Base-by-base conservation (phyloP, 2,113 vertebrate species). In the Calidris pugnax region DNA sequence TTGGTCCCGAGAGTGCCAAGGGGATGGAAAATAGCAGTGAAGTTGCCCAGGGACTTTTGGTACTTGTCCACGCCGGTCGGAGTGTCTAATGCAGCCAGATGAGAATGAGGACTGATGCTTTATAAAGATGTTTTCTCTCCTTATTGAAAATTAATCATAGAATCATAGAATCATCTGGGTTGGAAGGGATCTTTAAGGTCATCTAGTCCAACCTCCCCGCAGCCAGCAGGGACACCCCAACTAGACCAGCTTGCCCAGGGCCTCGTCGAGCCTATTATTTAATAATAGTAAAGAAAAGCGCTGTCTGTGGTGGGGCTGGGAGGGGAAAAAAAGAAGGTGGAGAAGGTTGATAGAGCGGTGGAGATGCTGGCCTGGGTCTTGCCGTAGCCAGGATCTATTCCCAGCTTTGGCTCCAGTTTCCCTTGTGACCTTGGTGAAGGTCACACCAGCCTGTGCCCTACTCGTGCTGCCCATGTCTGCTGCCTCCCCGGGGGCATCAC, bases 371-470 rank as follows among this genome's bases (percentile, higher is more conserved):
- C 33, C 39, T 41, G 48, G 43, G 35, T 79, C 84, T 82, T 66
- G 81, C 57, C 35, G 1, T n/a, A 62, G 32, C 75, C 53, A 8
- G 90, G 53, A 62, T 76, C 71, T 88, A 5, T 85, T 96, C 91
- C 79, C 86, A 60, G 73, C 64, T 72, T 71, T 91, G 93, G 56
- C 63, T 91, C 24, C 17, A 0, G 0, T 79, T 56, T 85, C 62
- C 51, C 2, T 1, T 0, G 0, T 83, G 75, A 53, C 50, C 53
- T 77, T 32, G 83, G 63, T 4, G 57, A 69, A 59, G 84, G 79
- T 68, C 51, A 32, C 33, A 2, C 1, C 6, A 51, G 33, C 24
- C 72, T 4, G n/a, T 15, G n/a, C 28, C 57, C 41, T 30, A 0
- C n/a, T 41, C 11, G 45, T 64, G 41, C n/a, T 4, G 4, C 9